Percentiles rank a stretch among this genome's conserved stretches.
Evolutionary conservation across 2,888 invertebrate species (phyloP).

Genomic region (Drosophila fulvimacula): DNA sequence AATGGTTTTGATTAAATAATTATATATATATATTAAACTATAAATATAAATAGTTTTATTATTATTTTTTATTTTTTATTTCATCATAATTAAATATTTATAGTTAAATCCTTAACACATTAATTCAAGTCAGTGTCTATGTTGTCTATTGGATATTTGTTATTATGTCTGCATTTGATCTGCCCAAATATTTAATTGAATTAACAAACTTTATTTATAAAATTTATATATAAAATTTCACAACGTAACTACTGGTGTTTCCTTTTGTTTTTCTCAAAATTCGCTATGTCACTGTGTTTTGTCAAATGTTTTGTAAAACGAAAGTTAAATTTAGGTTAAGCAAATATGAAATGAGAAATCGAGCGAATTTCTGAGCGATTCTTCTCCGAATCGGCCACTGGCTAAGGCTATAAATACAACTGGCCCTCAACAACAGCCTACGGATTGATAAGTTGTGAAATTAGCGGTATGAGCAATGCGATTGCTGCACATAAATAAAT

Average conservation of each 20-base stretch:
- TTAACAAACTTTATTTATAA: neutral
- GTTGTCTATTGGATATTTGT: neutral
- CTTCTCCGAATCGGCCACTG: neutral
- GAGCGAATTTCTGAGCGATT: conserved; percentile 15
- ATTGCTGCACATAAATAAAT: conserved; percentile 9
- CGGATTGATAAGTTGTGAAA: conserved; percentile 45
- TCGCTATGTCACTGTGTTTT: neutral
- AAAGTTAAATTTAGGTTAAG: conserved; percentile 17
- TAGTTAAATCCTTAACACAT: neutral
- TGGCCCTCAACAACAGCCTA: conserved; percentile 9
- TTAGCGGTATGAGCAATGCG: conserved; percentile 24
- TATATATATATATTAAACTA: too few relatives aligned
- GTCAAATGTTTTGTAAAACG: conserved; percentile 22
- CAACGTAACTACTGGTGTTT: neutral
- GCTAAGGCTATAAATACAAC: conserved; percentile 13
- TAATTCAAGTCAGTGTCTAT: neutral
- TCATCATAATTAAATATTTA: neutral
- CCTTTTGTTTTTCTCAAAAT: neutral
- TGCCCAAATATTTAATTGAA: neutral
- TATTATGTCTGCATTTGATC: too few relatives aligned
- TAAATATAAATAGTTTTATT: too few relatives aligned
- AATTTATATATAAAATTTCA: neutral
- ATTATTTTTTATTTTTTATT: neutral
- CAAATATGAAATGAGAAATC: neutral
- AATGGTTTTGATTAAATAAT: too few relatives aligned